phyloP scores from a whole-genome alignment of 1,140 invertebrate genomes.

The Drosophila nikananu region DNA sequence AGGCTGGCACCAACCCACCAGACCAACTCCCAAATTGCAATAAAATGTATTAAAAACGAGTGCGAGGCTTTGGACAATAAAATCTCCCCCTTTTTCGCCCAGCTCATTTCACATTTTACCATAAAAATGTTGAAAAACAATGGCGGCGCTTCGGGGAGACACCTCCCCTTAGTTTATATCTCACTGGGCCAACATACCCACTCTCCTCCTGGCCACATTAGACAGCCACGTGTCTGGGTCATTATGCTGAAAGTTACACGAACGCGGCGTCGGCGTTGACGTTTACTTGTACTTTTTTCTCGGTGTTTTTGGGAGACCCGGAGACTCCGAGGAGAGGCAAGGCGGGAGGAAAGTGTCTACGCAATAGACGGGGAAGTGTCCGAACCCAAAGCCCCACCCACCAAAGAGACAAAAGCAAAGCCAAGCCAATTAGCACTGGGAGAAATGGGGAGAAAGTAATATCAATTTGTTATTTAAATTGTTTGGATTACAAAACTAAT shows the following conservation, averaged over 20 bases:
- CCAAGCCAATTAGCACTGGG: conserved; percentile 17
- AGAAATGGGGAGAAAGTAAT: not conserved
- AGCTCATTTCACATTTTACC: conserved; percentile 74
- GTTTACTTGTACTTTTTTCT: conserved; percentile 46
- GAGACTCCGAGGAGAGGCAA: conserved; percentile 5
- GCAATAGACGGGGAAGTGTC: conserved; percentile 28
- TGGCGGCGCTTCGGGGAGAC: conserved; percentile 23
- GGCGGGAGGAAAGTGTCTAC: conserved; percentile 31
- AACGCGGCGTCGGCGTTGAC: conserved; percentile 70
- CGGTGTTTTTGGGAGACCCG: conserved; percentile 16
- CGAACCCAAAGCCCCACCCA: conserved; percentile 27
- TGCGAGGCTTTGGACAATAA: conserved; percentile 57
- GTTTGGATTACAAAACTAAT: too few species aligned
- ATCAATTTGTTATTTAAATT: not conserved
- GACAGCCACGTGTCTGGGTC: conserved; percentile 83
- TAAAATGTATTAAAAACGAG: conserved; percentile 83
- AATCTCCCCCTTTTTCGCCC: conserved; percentile 20
- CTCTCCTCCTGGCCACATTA: conserved; percentile 75
- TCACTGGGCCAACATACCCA: conserved; percentile 35
- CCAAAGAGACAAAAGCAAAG: conserved; percentile 4
- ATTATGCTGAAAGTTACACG: conserved; percentile 84
- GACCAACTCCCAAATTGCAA: conserved; percentile 59
- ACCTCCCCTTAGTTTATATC: conserved; percentile 29
- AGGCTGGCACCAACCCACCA: conserved; percentile 12
- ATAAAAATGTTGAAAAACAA: conserved; percentile 77